These are phyloP conservation scores for Hemibagrus guttatus DNA, from an alignment of 2,797 vertebrate genomes.

Conservation along the genomic window DNA sequence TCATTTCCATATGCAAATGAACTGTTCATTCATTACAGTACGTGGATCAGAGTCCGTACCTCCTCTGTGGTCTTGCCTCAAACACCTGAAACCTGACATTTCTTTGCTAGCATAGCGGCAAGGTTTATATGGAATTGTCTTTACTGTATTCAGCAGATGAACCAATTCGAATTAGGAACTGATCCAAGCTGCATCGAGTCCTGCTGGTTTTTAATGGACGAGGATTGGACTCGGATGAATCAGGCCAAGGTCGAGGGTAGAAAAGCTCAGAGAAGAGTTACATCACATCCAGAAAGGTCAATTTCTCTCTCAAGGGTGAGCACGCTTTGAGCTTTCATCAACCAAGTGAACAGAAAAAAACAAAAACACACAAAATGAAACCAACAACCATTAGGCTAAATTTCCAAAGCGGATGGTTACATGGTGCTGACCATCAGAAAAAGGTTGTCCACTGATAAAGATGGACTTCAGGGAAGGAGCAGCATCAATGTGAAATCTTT, in stretches of 20 bases:
- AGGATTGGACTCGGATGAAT: background rate
- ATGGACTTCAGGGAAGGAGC: background rate
- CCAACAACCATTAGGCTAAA: background rate
- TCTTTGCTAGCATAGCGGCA: no score
- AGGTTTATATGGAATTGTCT: background rate
- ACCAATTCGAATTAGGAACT: no score
- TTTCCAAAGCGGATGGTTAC: background rate
- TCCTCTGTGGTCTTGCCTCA: background rate
- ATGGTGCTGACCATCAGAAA: no score
- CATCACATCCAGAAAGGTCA: background rate
- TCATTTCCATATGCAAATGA: background rate
- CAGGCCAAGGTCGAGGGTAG: background rate
- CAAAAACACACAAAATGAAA: background rate
- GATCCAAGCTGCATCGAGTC: no score
- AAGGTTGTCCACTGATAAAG: no score
- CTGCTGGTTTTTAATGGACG: no score
- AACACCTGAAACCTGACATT: background rate
- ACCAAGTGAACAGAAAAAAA: no score
- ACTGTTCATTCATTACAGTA: background rate
- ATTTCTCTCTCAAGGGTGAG: no score
- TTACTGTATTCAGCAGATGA: no score
- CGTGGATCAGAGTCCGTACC: background rate
- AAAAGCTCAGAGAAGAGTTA: no score
- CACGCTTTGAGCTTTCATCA: no score
- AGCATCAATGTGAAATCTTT: background rate